A percentile compares a stretch with the other conserved stretches of the same genome.
phyloP scores from a whole-genome alignment of 1,140 invertebrate genomes.

The Tachypleus tridentatus region DNA sequence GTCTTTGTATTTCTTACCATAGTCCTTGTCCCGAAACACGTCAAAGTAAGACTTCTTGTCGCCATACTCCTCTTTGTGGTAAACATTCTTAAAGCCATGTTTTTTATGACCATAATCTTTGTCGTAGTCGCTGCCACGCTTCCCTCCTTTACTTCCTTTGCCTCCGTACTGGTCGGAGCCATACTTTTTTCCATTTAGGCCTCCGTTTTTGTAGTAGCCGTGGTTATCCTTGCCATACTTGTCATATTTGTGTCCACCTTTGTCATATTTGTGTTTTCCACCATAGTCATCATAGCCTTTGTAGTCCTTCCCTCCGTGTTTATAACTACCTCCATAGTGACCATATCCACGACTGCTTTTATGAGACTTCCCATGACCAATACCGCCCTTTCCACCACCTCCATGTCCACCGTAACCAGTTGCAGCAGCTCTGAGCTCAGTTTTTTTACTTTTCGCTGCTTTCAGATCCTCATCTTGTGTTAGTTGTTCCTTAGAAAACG shows the following conservation, averaged over 20 bases:
- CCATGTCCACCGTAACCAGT: too few relatives aligned
- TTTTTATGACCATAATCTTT: conserved; percentile 5
- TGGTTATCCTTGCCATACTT: conserved; percentile 1
- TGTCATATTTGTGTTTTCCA: not conserved
- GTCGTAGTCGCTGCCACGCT: not conserved
- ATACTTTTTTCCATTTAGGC: conserved; percentile 7
- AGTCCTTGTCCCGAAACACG: conserved; percentile 17
- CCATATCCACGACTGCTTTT: not conserved
- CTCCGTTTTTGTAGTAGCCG: not conserved
- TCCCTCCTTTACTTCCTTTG: conserved; percentile 12
- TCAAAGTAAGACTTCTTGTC: conserved; percentile 21
- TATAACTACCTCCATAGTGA: not conserved
- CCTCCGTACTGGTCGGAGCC: conserved; percentile 7
- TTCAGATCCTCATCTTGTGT: too few relatives aligned
- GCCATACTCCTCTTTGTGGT: conserved; percentile 22
- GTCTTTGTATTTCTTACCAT: conserved; percentile 16
- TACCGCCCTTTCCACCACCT: not conserved
- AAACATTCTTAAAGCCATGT: conserved; percentile 20
- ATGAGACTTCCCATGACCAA: not conserved
- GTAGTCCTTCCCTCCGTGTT: not conserved
- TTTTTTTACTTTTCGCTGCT: too few relatives aligned
- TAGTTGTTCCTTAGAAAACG: too few relatives aligned
- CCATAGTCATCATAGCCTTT: not conserved
- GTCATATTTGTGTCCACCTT: not conserved
- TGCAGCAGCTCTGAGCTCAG: too few relatives aligned